Evolutionary conservation across 2,113 vertebrate species (phyloP).

Genomic region (Pachyramphus minor): DNA sequence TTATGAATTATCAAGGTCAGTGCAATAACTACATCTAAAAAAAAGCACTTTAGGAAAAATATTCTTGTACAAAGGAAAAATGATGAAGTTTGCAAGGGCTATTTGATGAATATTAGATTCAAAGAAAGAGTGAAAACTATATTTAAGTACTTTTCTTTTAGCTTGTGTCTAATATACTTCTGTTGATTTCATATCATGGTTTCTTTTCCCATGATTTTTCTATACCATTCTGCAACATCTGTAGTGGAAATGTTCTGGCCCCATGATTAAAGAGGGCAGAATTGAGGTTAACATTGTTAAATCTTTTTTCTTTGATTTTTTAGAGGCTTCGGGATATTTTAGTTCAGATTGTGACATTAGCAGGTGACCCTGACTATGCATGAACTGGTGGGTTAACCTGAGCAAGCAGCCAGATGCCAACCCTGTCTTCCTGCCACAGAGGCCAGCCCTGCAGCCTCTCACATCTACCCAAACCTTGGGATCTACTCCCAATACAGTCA

Average conservation of each 20-base stretch:
- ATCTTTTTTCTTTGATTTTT: background rate
- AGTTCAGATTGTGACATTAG: background rate
- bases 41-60: background rate
- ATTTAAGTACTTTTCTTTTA: background rate
- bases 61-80: background rate
- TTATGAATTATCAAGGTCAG: background rate
- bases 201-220: background rate
- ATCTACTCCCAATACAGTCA: background rate
- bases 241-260: background rate
- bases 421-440: background rate
- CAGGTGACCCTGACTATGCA: background rate
- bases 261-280: background rate
- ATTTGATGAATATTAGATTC: background rate
- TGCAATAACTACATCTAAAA: background rate
- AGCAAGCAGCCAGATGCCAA: background rate
- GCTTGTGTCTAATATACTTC: background rate
- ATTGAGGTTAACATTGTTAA: background rate
- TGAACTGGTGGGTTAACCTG: background rate
- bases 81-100: background rate
- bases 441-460: background rate
- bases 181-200: background rate
- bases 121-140: background rate
- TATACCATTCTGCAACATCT: background rate
- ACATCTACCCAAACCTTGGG: background rate
- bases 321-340: background rate